phyloP scores from a whole-genome alignment of 2,113 vertebrate species.

The Promerops cafer region DNA sequence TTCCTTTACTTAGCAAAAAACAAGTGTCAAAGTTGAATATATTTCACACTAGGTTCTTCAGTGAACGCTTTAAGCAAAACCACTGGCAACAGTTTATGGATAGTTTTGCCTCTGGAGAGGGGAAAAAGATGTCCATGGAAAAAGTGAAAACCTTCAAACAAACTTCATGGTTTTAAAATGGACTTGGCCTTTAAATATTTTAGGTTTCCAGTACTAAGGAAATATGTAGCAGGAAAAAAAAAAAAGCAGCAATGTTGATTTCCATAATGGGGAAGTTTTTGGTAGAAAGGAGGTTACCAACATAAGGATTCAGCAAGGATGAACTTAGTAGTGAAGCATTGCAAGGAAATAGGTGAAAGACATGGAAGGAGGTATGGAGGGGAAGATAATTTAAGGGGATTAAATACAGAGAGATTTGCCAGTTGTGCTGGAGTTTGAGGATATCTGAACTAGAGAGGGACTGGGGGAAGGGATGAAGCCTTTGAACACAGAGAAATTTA shows the following conservation, averaged over 20 bases:
- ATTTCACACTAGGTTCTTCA: slow-evolving; percentile 34
- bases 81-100: slow-evolving; percentile 4
- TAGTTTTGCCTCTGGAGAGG: slow-evolving; percentile 49
- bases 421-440: background rate
- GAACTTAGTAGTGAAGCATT: background rate
- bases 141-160: slow-evolving; percentile 47
- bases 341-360: background rate
- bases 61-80: slow-evolving; percentile 34
- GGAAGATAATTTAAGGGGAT: background rate
- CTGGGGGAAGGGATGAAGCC: slow-evolving; percentile 24
- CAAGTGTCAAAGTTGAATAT: slow-evolving; percentile 10
- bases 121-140: slow-evolving; percentile 2
- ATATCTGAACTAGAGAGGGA: background rate
- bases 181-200: background rate
- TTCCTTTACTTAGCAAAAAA: slow-evolving; percentile 2
- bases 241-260: background rate
- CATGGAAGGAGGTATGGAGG: background rate
- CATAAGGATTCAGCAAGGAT: background rate
- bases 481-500: slow-evolving; percentile 54
- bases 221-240: background rate
- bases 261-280: background rate
- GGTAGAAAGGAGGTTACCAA: background rate
- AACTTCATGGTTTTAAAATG: slow-evolving; percentile 32
- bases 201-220: background rate
- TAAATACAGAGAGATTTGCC: background rate